Evolutionary conservation across 2,888 invertebrate genomes (phyloP), one percentile per base, ranked within the genome.

Genomic region (Galerucella calmariensis): DNA sequence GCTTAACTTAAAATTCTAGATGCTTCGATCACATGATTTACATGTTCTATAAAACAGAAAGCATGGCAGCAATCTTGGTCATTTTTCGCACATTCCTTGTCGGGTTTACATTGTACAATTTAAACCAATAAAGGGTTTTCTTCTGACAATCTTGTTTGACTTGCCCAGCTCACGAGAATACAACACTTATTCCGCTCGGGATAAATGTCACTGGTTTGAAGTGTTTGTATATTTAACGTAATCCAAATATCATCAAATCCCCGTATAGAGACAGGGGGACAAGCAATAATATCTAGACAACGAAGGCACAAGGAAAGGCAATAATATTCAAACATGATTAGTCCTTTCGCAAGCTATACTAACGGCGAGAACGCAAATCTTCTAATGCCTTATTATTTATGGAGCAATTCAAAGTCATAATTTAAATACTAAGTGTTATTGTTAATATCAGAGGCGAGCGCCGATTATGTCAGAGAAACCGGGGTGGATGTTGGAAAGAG

Each of bases 381-480:
- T 86, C 86, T 86, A 87, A 87, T 87, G 85, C 87, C 86, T 82
- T 83, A 84, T 86, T 87, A 87, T 87, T 87, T 87, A 87, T 86
- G 87, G 84, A 86, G 86, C 87, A 86, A 87, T 86, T 86, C 87
- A 86, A 87, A 87, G 87, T 87, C 87, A 86, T 87, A 87, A 87
- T 87, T 87, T 87, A 87, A 87, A 87, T 87, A 86, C 87, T 87
- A 87, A 87, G 87, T 87, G 87, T 87, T 87, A 87, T 87, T 87
- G 87, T 87, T 87, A 87, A 87, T 87, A 87, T 86, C 86, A 85
- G 86, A 85, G 86, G 84, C 85, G 85, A 85, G 85, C 82, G 85
- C 83, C 85, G 85, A 85, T 86, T 84, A 83, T 81, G 82, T 80
- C 82, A 83, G 81, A 81, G 80, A 79, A 74, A 76, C 63, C 20